phyloP scores from a whole-genome alignment of 2,888 invertebrate species.

The Latrodectus hesperus region DNA sequence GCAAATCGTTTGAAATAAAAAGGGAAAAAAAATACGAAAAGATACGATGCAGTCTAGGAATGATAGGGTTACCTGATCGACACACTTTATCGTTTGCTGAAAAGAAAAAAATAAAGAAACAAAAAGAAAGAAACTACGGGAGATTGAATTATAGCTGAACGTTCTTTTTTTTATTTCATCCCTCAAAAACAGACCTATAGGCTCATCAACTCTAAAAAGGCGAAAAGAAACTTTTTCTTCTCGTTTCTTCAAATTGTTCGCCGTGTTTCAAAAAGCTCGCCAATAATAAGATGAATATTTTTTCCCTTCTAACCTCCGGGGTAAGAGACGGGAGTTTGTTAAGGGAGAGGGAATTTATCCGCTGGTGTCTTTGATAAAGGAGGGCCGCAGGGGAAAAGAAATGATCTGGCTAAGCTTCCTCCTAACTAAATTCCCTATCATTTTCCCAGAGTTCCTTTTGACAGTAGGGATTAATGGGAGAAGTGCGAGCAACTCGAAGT shows the following conservation, averaged over 20 bases:
- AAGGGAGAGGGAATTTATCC: constrained; percentile 2
- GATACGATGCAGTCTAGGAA: background rate
- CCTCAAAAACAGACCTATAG: background rate
- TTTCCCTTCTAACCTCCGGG: background rate
- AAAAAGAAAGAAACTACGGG: background rate
- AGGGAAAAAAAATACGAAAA: background rate
- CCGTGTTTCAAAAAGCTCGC: background rate
- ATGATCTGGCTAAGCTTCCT: background rate
- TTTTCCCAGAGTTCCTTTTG: background rate
- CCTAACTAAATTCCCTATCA: background rate
- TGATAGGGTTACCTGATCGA: constrained; percentile 5
- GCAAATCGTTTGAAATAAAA: background rate
- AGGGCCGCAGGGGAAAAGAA: background rate
- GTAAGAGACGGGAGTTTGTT: background rate
- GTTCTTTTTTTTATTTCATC: background rate
- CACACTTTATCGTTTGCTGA: background rate
- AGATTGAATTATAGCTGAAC: constrained; percentile 1
- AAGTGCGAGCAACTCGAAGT: background rate
- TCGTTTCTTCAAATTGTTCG: constrained; percentile 1
- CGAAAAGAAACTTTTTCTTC: background rate
- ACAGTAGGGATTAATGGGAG: background rate
- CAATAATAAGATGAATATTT: background rate
- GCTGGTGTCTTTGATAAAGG: background rate
- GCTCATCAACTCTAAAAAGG: constrained; percentile 1
- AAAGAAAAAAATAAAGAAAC: background rate